Conservation (phyloP, 2,888 invertebrate species). For the Baccha elongata region DNA sequence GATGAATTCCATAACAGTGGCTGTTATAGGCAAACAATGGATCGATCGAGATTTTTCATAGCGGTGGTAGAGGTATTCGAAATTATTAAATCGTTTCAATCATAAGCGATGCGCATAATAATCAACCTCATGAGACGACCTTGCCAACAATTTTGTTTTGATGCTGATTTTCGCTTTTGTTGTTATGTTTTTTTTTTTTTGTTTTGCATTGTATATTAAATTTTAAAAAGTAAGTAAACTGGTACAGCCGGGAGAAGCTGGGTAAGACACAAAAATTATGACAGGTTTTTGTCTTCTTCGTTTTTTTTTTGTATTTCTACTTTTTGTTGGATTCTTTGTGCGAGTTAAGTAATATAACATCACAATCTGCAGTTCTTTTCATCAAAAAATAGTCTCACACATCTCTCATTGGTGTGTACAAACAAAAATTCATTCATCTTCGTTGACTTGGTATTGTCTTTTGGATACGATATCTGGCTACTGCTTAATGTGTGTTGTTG, state of each 20-base stretch:
- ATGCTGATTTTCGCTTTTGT: constrained; percentile 61
- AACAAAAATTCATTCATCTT: constrained; percentile 65
- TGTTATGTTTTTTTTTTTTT: constrained; percentile 21
- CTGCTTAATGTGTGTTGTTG: constrained; percentile 41
- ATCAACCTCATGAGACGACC: constrained; percentile 72
- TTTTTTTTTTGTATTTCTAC: constrained; percentile 46
- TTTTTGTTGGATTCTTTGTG: constrained; percentile 65
- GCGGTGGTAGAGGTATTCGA: constrained; percentile 44
- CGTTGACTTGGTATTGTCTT: constrained; percentile 18
- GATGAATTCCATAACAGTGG: constrained; percentile 30
- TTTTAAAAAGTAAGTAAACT: constrained; percentile 46
- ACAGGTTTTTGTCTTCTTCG: constrained; percentile 50
- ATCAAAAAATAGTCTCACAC: constrained; percentile 43
- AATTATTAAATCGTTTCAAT: constrained; percentile 63
- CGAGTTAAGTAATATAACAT: constrained; percentile 49
- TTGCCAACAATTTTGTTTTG: constrained; percentile 72
- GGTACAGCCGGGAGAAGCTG: constrained; percentile 44
- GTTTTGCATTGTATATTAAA: constrained; percentile 51
- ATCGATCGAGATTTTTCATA: constrained; percentile 20
- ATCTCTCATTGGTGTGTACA: constrained; percentile 37
- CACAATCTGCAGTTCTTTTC: constrained; percentile 52
- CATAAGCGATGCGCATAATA: constrained; percentile 72
- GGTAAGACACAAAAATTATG: constrained; percentile 38
- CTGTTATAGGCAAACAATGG: constrained; percentile 40
- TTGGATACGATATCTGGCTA: constrained; percentile 41